Evolutionary conservation across 1,140 invertebrate genomes (phyloP).

Genomic region (Babylonia areolata): DNA sequence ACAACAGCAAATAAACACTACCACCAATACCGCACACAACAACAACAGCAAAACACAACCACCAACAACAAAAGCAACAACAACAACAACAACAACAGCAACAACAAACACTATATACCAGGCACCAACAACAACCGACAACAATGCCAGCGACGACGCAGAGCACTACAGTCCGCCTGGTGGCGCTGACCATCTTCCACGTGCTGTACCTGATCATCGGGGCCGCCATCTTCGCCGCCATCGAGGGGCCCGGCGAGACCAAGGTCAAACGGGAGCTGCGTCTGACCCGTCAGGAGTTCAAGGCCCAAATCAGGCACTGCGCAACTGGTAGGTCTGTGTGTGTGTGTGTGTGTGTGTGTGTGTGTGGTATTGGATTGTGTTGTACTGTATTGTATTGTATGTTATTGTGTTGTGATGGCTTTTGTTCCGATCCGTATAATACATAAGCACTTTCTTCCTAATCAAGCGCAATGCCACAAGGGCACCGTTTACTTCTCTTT

Average conservation of each 20-base stretch:
- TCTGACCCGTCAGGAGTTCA: slow-evolving; percentile 79
- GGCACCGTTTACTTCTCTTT: too few relatives aligned
- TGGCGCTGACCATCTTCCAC: slow-evolving; percentile 78
- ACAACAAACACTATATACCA: not conserved
- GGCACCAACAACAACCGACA: not conserved
- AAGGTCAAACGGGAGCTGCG: slow-evolving; percentile 79
- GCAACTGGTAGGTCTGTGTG: slow-evolving; percentile 49
- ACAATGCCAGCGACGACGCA: not conserved
- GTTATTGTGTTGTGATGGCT: too few relatives aligned
- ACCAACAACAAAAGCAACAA: not conserved
- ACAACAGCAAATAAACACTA: too few relatives aligned
- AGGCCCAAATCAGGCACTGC: slow-evolving; percentile 77
- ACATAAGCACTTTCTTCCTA: too few relatives aligned
- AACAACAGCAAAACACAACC: not conserved
- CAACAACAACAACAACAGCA: not conserved
- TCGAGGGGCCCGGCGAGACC: slow-evolving; percentile 83
- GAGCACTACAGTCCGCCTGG: slow-evolving; percentile 63
- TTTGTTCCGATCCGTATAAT: too few relatives aligned
- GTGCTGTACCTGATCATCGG: slow-evolving; percentile 80
- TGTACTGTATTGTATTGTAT: too few relatives aligned
- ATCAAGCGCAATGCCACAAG: too few relatives aligned
- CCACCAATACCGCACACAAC: too few relatives aligned
- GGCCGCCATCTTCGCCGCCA: slow-evolving; percentile 84
- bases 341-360: not conserved
- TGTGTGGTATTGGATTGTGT: not conserved